Conservation (phyloP, 2,888 invertebrate genomes). For the Portevinia maculata region DNA sequence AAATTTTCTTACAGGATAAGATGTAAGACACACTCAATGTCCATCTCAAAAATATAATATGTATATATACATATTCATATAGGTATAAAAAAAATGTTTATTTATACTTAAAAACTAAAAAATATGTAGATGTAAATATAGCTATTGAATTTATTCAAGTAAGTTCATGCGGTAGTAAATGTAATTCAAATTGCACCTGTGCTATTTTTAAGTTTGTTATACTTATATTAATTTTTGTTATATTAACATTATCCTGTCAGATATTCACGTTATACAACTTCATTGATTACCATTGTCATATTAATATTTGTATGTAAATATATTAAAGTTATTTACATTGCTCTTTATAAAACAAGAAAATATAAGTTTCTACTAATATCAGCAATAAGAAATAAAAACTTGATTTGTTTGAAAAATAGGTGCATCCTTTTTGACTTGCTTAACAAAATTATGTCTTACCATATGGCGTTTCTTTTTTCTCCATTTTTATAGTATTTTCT, state of each 20-base stretch:
- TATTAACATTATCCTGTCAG: slow-evolving; percentile 58
- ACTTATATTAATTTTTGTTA: slow-evolving; percentile 19
- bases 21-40: background rate
- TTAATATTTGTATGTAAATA: slow-evolving; percentile 23
- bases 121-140: background rate
- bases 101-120: background rate
- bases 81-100: background rate
- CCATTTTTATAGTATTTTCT: slow-evolving; percentile 87
- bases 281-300: slow-evolving; percentile 77
- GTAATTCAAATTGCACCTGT: slow-evolving; percentile 11
- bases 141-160: background rate
- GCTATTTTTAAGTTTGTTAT: slow-evolving; percentile 11
- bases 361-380: slow-evolving; percentile 14
- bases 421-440: background rate
- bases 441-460: slow-evolving; percentile 85
- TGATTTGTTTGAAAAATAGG: slow-evolving; percentile 11
- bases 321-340: slow-evolving; percentile 18
- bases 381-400: slow-evolving; percentile 37
- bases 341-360: slow-evolving; percentile 12
- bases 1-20: background rate
- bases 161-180: background rate
- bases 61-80: background rate
- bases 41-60: background rate
- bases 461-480: slow-evolving; percentile 96
- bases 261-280: slow-evolving; percentile 44